These are phyloP conservation scores for Catharus minimus DNA, from an alignment of 2,113 vertebrate genomes.

Conservation along the genomic window DNA sequence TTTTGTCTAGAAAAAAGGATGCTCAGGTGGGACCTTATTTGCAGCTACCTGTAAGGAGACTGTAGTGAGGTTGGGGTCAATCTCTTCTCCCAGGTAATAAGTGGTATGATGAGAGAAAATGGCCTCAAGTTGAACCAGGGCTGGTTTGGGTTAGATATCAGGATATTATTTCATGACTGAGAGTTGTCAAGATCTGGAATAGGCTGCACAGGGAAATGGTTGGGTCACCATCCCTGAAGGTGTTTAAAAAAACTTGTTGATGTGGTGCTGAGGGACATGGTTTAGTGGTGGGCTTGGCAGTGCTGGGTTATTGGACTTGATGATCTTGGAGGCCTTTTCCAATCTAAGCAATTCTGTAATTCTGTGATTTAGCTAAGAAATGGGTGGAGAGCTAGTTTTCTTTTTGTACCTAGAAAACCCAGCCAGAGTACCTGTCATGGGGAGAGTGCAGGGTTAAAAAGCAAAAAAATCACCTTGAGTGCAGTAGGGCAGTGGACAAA, in stretches of 20 bases:
- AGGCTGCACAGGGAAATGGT: not conserved
- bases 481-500: not conserved
- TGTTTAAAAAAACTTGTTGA: not conserved
- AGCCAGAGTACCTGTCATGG: not conserved
- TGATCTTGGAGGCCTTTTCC: not conserved
- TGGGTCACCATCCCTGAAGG: not conserved
- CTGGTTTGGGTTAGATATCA: not conserved
- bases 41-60: not conserved
- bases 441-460: not conserved
- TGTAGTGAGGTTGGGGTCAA: not conserved
- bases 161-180: not conserved
- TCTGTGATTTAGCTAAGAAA: not conserved
- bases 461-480: not conserved
- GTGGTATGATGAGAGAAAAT: rapidly evolving
- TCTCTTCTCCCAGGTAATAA: not conserved
- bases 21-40: not conserved
- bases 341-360: not conserved
- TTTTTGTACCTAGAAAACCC: not conserved
- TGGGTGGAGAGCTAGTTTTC: not conserved
- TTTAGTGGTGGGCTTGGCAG: not conserved
- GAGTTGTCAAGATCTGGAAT: not conserved
- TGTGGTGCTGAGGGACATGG: not conserved
- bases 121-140: not conserved
- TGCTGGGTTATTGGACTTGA: not conserved
- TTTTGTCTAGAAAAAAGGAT: not conserved